Percentiles rank a stretch among this genome's conserved stretches.
Conservation (phyloP, 1,140 invertebrate genomes). For the Drosophila pectinifera region DNA sequence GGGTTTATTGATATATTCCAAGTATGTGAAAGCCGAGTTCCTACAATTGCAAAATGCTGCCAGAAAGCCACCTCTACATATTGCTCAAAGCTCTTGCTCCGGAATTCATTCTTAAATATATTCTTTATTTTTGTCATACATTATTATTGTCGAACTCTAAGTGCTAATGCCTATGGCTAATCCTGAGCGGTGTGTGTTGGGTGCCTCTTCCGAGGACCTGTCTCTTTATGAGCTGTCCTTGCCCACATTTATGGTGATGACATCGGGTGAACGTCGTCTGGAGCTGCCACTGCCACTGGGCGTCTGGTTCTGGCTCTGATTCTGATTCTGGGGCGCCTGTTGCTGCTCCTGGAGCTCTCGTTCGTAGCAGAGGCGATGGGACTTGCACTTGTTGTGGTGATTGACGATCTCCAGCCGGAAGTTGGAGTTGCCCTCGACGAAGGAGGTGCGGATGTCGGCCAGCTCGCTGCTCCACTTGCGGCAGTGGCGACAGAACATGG, state of each 20-base stretch:
- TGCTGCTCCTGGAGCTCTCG: slow-evolving; percentile 85
- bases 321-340: slow-evolving; percentile 70
- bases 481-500: slow-evolving; percentile 91
- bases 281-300: slow-evolving; percentile 30
- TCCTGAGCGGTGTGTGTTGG: slow-evolving; percentile 60
- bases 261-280: slow-evolving; percentile 54
- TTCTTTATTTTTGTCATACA: slow-evolving; percentile 7
- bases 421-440: slow-evolving; percentile 90
- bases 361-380: slow-evolving; percentile 88
- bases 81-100: background rate
- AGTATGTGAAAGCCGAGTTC: too few species aligned
- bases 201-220: background rate
- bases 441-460: slow-evolving; percentile 90
- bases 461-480: slow-evolving; percentile 89
- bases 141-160: slow-evolving; percentile 49
- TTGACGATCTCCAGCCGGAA: slow-evolving; percentile 91
- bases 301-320: slow-evolving; percentile 55
- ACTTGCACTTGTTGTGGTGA: slow-evolving; percentile 91
- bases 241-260: slow-evolving; percentile 82
- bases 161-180: slow-evolving; percentile 62
- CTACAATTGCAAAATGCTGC: slow-evolving; percentile 63
- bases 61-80: slow-evolving; percentile 22
- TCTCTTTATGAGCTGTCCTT: slow-evolving; percentile 58
- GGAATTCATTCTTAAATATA: slow-evolving; percentile 14
- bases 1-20: too few species aligned